Conservation (phyloP, 2,888 invertebrate species). For the Ophion costatus region DNA sequence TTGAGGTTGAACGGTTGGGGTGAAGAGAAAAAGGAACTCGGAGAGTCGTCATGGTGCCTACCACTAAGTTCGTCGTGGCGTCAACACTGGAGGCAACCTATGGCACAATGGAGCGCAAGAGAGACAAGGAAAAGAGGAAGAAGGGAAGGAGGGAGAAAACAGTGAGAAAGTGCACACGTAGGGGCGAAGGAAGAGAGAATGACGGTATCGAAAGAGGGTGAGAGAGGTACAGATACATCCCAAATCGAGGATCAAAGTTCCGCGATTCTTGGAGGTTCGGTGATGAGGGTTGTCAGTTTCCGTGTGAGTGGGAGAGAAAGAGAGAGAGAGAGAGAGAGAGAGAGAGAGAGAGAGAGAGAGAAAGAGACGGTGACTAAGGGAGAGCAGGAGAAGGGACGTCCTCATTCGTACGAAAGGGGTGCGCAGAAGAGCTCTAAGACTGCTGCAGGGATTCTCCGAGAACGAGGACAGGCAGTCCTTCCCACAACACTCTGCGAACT, state of each 20-base stretch:
- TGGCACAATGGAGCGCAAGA: constrained; percentile 10
- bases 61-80: constrained; percentile 42
- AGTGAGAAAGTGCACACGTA: not conserved
- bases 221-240: constrained; percentile 71
- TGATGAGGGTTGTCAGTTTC: constrained; percentile 70
- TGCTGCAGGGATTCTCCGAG: constrained; percentile 35
- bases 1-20: constrained; percentile 22
- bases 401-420: constrained; percentile 45
- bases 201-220: constrained; percentile 23
- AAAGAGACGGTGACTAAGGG: constrained; percentile 40
- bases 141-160: constrained; percentile 10
- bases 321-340: constrained; percentile 42
- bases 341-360: constrained; percentile 31
- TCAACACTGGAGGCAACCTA: constrained; percentile 27
- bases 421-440: constrained; percentile 35
- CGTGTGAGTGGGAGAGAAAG: constrained; percentile 47
- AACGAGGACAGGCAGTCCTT: constrained; percentile 60
- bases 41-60: constrained; percentile 9
- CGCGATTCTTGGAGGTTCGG: constrained; percentile 67
- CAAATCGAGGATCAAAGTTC: constrained; percentile 78
- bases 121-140: not conserved
- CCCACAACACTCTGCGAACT: constrained; percentile 44
- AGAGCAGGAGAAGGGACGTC: constrained; percentile 34
- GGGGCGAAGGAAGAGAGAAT: constrained; percentile 9
- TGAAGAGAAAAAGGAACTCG: constrained; percentile 14